Conservation (phyloP, 2,113 vertebrate genomes). For the Muntiacus reevesi region DNA sequence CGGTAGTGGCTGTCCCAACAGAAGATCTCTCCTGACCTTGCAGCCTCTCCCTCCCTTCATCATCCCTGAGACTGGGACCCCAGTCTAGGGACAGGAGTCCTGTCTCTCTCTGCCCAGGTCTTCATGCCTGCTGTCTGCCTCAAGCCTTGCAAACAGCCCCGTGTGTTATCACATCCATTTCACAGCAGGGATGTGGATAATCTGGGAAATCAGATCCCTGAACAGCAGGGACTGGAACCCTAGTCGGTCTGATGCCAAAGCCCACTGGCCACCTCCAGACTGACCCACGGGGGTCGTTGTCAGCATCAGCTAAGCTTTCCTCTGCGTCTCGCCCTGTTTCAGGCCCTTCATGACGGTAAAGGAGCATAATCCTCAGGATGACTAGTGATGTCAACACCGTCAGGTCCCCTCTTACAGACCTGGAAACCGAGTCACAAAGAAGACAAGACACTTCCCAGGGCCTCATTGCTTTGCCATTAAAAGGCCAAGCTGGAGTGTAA, state of each 20-base stretch:
- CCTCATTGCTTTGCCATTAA: neutral
- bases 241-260: neutral
- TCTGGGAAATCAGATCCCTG: rapidly evolving
- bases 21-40: neutral
- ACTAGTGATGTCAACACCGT: rapidly evolving
- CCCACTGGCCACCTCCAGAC: neutral
- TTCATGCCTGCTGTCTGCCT: rapidly evolving
- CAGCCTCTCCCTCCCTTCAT: rapidly evolving
- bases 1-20: rapidly evolving
- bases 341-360: rapidly evolving
- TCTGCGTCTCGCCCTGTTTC: rapidly evolving
- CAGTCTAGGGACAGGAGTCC: neutral
- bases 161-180: rapidly evolving
- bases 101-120: rapidly evolving
- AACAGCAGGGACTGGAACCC: neutral
- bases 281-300: rapidly evolving
- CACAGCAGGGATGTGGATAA: neutral
- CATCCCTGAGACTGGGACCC: rapidly evolving
- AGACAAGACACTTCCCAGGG: rapidly evolving
- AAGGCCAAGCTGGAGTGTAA: neutral
- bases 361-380: rapidly evolving
- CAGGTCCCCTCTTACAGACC: neutral
- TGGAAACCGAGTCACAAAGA: neutral
- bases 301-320: rapidly evolving
- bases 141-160: rapidly evolving